Conservation (phyloP, 2,888 invertebrate genomes). For the Eurytoma adleriae region DNA sequence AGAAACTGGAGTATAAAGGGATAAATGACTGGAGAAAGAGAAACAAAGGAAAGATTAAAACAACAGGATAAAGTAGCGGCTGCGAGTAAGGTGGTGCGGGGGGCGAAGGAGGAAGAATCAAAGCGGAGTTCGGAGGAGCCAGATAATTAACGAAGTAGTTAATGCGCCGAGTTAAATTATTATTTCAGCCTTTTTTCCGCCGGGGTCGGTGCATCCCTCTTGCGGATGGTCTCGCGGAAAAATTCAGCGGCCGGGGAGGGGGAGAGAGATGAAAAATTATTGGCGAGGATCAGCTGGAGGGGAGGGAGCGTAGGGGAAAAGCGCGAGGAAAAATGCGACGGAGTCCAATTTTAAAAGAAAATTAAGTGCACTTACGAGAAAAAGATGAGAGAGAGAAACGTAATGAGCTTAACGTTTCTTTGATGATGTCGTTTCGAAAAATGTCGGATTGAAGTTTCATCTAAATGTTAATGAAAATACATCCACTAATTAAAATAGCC, state of each 20-base stretch:
- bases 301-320: too few relatives aligned
- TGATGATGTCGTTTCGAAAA: too few relatives aligned
- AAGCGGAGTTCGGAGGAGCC: background rate
- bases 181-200: background rate
- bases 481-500: too few relatives aligned
- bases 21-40: slow-evolving; percentile 58
- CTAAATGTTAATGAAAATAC: too few relatives aligned
- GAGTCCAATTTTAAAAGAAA: background rate
- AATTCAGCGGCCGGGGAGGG: too few relatives aligned
- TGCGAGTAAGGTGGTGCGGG: slow-evolving; percentile 1
- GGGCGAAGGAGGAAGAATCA: background rate
- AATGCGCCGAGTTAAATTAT: slow-evolving; percentile 10
- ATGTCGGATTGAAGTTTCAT: too few relatives aligned
- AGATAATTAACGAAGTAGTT: slow-evolving; percentile 11
- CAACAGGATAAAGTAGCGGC: slow-evolving; percentile 34
- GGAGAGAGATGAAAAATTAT: too few relatives aligned
- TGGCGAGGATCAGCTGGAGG: too few relatives aligned
- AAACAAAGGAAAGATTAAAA: slow-evolving; percentile 57
- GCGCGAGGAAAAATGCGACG: too few relatives aligned
- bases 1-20: slow-evolving; percentile 40
- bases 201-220: too few relatives aligned
- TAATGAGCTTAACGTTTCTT: too few relatives aligned
- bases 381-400: too few relatives aligned
- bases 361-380: slow-evolving; percentile 2
- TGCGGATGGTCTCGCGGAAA: background rate